Conservation (phyloP, 1,140 invertebrate species). For the Carposina sasakii region DNA sequence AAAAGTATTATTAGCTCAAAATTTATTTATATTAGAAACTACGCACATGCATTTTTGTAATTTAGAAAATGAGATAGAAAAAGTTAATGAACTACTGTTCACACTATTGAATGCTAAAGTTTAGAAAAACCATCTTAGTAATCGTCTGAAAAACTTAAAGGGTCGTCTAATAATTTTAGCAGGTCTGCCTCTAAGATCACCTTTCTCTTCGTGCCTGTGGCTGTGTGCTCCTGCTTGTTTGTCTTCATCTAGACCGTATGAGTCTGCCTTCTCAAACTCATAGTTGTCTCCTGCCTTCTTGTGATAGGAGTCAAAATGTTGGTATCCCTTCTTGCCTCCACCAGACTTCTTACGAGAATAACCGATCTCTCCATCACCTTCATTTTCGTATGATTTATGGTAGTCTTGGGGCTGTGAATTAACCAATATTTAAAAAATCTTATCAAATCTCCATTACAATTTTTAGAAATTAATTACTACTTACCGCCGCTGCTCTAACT, state of each 20-base stretch:
- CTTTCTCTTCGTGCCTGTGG: slow-evolving; percentile 52
- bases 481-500: slow-evolving; percentile 63
- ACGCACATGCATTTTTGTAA: slow-evolving; percentile 15
- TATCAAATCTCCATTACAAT: not conserved
- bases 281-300: slow-evolving; percentile 81
- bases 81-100: too few relatives aligned
- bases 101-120: not conserved
- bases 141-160: slow-evolving; percentile 25
- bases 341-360: slow-evolving; percentile 76
- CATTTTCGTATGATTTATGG: slow-evolving; percentile 59
- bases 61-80: slow-evolving; percentile 2
- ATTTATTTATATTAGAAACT: too few relatives aligned
- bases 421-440: not conserved
- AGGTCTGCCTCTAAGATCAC: slow-evolving; percentile 31
- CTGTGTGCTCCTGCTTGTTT: slow-evolving; percentile 52
- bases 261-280: slow-evolving; percentile 78
- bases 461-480: slow-evolving; percentile 14
- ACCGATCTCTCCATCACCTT: slow-evolving; percentile 77
- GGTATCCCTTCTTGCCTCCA: slow-evolving; percentile 80
- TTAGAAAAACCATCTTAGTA: slow-evolving; percentile 36
- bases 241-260: slow-evolving; percentile 71
- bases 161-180: slow-evolving; percentile 14
- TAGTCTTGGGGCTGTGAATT: slow-evolving; percentile 49
- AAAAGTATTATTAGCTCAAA: too few relatives aligned
- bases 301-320: slow-evolving; percentile 80